Evolutionary conservation across 2,888 invertebrate genomes (phyloP).

Genomic region (Tetanocera ferruginea): DNA sequence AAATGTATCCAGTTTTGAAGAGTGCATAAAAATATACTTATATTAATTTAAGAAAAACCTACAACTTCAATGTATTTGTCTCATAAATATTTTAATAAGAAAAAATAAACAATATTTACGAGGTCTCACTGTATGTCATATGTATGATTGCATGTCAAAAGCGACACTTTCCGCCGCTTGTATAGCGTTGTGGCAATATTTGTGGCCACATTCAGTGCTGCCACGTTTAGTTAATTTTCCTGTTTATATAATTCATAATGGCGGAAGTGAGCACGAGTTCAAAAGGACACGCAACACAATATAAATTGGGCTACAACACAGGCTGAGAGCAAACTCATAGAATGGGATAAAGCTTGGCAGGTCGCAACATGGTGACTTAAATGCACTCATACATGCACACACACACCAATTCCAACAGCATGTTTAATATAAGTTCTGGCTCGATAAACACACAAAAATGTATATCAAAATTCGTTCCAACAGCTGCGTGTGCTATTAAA

Average conservation of each 20-base stretch:
- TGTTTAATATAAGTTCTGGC: too few relatives aligned
- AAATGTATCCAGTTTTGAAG: too few relatives aligned
- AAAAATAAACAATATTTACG: not conserved
- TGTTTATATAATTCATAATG: conserved; percentile 38
- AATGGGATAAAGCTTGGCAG: not conserved
- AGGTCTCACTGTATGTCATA: not conserved
- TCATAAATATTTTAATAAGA: too few relatives aligned
- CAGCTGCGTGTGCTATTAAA: too few relatives aligned
- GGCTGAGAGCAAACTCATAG: not conserved
- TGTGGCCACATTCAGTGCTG: conserved; percentile 30
- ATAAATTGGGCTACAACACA: conserved; percentile 2
- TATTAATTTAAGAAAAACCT: too few relatives aligned
- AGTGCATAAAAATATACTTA: too few relatives aligned
- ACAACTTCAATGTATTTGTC: too few relatives aligned
- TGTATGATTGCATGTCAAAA: conserved; percentile 11
- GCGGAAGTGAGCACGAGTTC: conserved; percentile 24
- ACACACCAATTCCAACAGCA: not conserved
- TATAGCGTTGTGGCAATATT: conserved; percentile 20
- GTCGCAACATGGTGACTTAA: not conserved
- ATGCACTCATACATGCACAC: not conserved
- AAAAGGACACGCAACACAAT: conserved; percentile 33
- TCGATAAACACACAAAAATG: too few relatives aligned
- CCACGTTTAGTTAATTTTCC: conserved; percentile 38
- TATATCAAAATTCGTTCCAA: too few relatives aligned
- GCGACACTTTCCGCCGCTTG: not conserved